Conservation (phyloP, 2,797 vertebrate species). For the Sciurus carolinensis region DNA sequence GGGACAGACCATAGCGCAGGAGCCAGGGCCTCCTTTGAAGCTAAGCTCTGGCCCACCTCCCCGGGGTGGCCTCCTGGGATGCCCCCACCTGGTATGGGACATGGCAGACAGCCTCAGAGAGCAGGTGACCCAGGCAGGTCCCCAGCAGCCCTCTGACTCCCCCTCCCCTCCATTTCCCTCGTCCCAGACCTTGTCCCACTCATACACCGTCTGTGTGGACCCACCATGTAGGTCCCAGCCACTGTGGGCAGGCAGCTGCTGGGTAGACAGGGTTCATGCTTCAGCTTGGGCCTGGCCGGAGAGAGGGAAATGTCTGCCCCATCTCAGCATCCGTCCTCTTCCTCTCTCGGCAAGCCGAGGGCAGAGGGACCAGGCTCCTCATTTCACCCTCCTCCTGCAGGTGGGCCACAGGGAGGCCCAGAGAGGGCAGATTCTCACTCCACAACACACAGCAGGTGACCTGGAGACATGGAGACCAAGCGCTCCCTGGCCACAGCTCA, state of each 20-base stretch:
- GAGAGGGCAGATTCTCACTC: neutral
- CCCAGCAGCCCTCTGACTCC: neutral
- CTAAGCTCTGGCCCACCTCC: too few species aligned
- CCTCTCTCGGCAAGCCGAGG: neutral
- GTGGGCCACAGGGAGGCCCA: neutral
- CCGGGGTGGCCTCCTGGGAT: too few species aligned
- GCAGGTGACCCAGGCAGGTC: too few species aligned
- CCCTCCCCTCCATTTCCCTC: neutral
- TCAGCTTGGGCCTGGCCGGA: neutral
- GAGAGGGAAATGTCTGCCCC: neutral
- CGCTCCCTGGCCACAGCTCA: neutral
- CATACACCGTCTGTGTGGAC: neutral
- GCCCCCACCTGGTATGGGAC: too few species aligned
- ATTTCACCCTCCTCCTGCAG: neutral
- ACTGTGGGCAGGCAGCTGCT: rapidly evolving
- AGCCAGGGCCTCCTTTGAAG: too few species aligned
- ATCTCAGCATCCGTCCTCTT: rapidly evolving
- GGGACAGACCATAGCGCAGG: too few species aligned
- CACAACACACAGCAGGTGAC: rapidly evolving
- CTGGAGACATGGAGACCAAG: neutral
- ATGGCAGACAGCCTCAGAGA: too few species aligned
- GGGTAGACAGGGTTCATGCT: neutral
- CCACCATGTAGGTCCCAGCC: rapidly evolving
- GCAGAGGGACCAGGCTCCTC: rapidly evolving
- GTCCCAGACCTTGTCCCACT: too few species aligned